Evolutionary conservation across 2,113 vertebrate genomes (phyloP).

Genomic region (Callionymus lyra): DNA sequence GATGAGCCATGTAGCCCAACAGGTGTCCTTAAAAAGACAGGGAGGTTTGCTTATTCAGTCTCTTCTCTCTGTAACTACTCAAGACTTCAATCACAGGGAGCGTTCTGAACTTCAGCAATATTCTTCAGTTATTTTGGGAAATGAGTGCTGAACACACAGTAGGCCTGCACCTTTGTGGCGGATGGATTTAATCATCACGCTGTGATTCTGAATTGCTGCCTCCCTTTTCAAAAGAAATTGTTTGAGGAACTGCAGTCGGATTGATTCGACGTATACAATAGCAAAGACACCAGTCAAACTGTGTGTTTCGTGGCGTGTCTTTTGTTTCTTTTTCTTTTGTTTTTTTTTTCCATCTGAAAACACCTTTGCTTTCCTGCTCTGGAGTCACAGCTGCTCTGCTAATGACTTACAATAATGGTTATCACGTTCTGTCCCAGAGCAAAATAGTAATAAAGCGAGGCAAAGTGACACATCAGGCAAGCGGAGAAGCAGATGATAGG

Average conservation of each 20-base stretch:
- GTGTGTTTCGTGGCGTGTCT: conserved; percentile 29
- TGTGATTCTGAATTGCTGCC: conserved; percentile 20
- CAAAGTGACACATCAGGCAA: conserved; percentile 26
- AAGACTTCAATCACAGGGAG: conserved; percentile 23
- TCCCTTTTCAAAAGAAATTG: conserved; percentile 31
- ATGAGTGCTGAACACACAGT: conserved; percentile 5
- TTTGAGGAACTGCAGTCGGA: conserved; percentile 32
- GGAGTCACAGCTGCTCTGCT: conserved; percentile 39
- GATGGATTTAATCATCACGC: conserved; percentile 44
- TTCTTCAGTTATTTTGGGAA: conserved; percentile 29
- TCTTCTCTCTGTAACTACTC: conserved; percentile 22
- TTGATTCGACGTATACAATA: conserved; percentile 28
- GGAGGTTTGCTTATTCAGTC: conserved; percentile 29
- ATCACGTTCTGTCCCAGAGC: conserved; percentile 47
- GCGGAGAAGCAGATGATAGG: conserved; percentile 43
- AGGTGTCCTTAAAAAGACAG: conserved; percentile 61
- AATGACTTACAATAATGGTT: conserved; percentile 42
- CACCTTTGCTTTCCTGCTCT: conserved; percentile 15
- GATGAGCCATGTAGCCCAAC: conserved; percentile 62
- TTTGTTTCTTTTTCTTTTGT: neutral
- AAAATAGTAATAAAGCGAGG: conserved; percentile 35
- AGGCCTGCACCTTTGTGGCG: conserved; percentile 4
- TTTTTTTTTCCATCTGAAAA: conserved; percentile 10
- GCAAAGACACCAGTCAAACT: conserved; percentile 37
- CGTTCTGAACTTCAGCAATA: conserved; percentile 18